Base-by-base conservation (phyloP, 2,888 invertebrate genomes). In the Ophion ellenae region DNA sequence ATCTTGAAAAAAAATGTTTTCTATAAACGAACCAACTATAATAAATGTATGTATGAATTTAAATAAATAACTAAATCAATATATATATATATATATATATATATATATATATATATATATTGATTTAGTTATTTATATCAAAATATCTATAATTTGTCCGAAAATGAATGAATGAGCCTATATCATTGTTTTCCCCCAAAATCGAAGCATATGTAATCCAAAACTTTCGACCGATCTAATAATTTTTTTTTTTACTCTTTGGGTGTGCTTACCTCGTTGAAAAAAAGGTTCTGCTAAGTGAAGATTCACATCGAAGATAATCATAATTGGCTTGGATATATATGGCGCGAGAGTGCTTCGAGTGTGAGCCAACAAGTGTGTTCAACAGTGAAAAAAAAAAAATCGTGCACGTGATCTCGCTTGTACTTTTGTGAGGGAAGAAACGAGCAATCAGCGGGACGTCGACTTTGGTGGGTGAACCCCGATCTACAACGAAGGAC, bases 361-460 rank as follows among this genome's bases (percentile, higher is more conserved):
- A 82, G 85, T 82, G 82, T 36, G 36, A 71, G 53, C 53, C 53
- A 53, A 53, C 53, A 53, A 53, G 53, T 53, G 53, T 53, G 53
- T 11, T 53, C 14, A 14, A 53, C 53, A 53, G 53, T 53, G 64
- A 36, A 24, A 53, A 57, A n/a, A 14, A 66, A 24, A 45, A 64
- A 53, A 53, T 59, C 57, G 67, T 36, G 4, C 59, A 66, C 67
- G 61, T 81, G 53, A 53, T 53, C 53, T 53, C 53, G 53, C 14
- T 71, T 77, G 76, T 57, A 71, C 53, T 66, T 66, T 40, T 45
- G 67, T 24, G 63, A 73, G 47, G 66, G 28, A 67, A 57, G 11
- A 24, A 40, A 28, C 40, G 32, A 67, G 45, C 40, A 45, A 67
- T 67, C 66, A 24, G 40, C 59, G 45, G 20, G 61, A 59, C 24